Evolutionary conservation across 1,140 invertebrate species (phyloP).

Genomic region (Coptotermes formosanus): DNA sequence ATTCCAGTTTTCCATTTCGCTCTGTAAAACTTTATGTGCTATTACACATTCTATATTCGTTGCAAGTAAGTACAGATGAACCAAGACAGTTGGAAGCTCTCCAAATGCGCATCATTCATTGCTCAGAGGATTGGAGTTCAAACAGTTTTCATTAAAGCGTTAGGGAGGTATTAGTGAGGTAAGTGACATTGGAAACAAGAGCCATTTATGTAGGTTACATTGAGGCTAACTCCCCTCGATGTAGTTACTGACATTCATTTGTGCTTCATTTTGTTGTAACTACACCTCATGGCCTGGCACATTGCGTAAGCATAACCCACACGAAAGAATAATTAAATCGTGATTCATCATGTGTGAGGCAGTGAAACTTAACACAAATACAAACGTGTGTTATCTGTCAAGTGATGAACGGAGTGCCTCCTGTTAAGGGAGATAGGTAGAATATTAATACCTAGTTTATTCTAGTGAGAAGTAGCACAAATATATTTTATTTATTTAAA

Average conservation of each 20-base stretch:
- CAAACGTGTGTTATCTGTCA: background rate
- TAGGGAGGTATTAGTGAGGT: background rate
- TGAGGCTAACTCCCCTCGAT: background rate
- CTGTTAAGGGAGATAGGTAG: background rate
- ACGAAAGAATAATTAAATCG: background rate
- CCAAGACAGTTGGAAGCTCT: too few species aligned
- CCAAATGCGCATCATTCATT: background rate
- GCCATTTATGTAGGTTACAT: background rate
- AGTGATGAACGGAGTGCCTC: background rate
- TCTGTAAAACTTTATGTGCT: too few species aligned
- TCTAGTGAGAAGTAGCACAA: constrained; percentile 4
- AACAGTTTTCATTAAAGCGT: background rate
- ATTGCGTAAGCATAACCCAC: background rate
- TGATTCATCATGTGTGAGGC: background rate
- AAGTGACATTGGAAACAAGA: background rate
- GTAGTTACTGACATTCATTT: background rate
- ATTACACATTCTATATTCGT: too few species aligned
- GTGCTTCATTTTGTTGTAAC: background rate
- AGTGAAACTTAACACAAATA: background rate
- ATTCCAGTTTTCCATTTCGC: background rate
- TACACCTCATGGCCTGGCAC: background rate
- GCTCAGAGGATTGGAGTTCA: background rate
- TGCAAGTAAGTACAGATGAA: too few species aligned
- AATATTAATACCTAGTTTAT: background rate
- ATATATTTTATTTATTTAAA: constrained; percentile 22